Percentiles rank a stretch among this genome's conserved stretches.
Conservation (phyloP, 1,140 invertebrate genomes). For the Aphaenogaster rudis region DNA sequence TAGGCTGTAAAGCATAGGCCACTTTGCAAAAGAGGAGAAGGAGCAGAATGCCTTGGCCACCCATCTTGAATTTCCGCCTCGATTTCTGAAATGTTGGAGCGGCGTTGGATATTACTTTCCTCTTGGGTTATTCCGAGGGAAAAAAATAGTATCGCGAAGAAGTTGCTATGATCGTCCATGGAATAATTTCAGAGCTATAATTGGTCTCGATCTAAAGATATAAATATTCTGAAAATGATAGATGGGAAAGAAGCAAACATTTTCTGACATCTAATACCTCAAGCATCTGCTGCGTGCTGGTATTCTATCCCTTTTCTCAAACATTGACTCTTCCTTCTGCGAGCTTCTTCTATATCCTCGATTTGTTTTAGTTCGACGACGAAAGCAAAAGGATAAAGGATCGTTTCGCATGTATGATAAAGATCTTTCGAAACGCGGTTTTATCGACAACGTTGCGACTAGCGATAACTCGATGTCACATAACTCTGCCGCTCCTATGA, state of each 20-base stretch:
- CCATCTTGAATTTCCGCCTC: conserved; percentile 34
- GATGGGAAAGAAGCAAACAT: background rate
- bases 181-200: background rate
- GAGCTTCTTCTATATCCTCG: background rate
- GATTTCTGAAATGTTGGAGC: conserved; percentile 24
- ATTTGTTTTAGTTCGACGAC: background rate
- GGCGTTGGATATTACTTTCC: background rate
- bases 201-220: background rate
- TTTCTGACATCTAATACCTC: background rate
- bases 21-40: conserved; percentile 21
- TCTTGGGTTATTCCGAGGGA: background rate
- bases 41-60: background rate
- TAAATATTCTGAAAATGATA: background rate
- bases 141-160: background rate
- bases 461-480: conserved; percentile 11
- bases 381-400: background rate
- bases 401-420: conserved; percentile 21
- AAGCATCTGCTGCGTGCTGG: background rate
- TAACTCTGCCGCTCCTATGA: background rate
- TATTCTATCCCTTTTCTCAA: background rate
- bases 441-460: conserved; percentile 18
- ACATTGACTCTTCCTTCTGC: background rate
- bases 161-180: background rate
- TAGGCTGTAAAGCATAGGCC: conserved; percentile 38
- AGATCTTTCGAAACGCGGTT: conserved; percentile 39